These are phyloP conservation scores for Staurois parvus DNA, from an alignment of 2,797 vertebrate species.

Conservation along the genomic window DNA sequence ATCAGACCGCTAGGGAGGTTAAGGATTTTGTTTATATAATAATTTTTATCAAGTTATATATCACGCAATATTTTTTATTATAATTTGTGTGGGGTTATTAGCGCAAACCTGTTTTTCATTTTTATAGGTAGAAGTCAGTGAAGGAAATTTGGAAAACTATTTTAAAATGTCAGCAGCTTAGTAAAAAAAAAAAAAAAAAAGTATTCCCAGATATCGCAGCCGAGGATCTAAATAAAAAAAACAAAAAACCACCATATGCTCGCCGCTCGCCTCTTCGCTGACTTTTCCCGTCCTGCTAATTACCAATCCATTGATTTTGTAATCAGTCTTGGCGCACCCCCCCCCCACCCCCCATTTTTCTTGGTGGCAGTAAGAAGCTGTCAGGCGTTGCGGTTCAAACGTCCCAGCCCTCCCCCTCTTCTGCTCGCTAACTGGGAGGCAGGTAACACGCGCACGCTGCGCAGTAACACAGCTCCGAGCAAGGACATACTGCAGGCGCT, in stretches of 20 bases:
- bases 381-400: constrained; percentile 19
- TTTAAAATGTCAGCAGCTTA: not conserved
- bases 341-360: constrained; percentile 34
- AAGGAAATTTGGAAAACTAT: not conserved
- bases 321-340: constrained; percentile 36
- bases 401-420: constrained; percentile 31
- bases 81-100: too few species aligned
- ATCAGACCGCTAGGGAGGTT: too few species aligned
- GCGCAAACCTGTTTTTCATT: too few species aligned
- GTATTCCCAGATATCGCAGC: not conserved
- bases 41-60: too few species aligned
- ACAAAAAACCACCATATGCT: not conserved
- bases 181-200: not conserved
- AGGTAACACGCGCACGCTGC: constrained; percentile 35
- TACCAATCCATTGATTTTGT: constrained; percentile 30
- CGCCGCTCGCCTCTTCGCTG: not conserved
- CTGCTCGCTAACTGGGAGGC: constrained; percentile 42
- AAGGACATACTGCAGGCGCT: constrained; percentile 69
- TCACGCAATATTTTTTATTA: too few species aligned
- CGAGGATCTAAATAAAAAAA: not conserved
- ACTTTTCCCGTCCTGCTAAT: constrained; percentile 35
- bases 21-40: too few species aligned
- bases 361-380: constrained; percentile 49
- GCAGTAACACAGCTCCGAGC: constrained; percentile 41
- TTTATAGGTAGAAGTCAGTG: not conserved